phyloP scores from a whole-genome alignment of 2,113 vertebrate species.

The Bubalus kerabau region DNA sequence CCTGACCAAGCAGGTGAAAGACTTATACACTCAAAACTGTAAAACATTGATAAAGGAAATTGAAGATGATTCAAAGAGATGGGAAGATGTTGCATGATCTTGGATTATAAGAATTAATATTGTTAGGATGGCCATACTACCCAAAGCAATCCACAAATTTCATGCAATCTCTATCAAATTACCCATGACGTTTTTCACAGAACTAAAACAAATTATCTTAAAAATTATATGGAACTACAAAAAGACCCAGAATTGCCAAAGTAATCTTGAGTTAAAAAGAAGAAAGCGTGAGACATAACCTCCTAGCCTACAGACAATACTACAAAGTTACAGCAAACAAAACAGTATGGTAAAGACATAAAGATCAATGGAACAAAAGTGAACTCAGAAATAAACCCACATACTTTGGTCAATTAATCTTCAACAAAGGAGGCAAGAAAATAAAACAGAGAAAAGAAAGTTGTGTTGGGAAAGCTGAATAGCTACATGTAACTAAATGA shows the following conservation, averaged over 20 bases:
- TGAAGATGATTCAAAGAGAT: neutral
- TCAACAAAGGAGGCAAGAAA: neutral
- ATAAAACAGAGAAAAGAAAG: neutral
- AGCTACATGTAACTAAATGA: neutral
- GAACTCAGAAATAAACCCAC: neutral
- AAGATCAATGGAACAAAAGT: neutral
- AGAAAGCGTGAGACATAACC: neutral
- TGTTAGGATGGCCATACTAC: neutral
- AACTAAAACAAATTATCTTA: neutral
- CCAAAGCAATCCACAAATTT: neutral
- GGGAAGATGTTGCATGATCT: neutral
- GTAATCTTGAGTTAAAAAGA: neutral
- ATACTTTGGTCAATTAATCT: neutral
- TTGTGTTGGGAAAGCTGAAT: neutral
- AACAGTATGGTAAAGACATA: neutral
- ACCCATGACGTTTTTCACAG: neutral
- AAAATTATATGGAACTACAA: neutral
- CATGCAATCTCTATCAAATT: neutral
- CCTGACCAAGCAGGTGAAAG: neutral
- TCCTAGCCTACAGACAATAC: neutral
- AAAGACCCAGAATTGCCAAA: neutral
- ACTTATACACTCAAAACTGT: neutral
- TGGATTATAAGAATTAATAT: neutral
- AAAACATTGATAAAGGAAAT: neutral
- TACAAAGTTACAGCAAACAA: neutral